A percentile compares a stretch with the other conserved stretches of the same genome.
Conservation (phyloP, 2,888 invertebrate species). For the Sialis lutaria region DNA sequence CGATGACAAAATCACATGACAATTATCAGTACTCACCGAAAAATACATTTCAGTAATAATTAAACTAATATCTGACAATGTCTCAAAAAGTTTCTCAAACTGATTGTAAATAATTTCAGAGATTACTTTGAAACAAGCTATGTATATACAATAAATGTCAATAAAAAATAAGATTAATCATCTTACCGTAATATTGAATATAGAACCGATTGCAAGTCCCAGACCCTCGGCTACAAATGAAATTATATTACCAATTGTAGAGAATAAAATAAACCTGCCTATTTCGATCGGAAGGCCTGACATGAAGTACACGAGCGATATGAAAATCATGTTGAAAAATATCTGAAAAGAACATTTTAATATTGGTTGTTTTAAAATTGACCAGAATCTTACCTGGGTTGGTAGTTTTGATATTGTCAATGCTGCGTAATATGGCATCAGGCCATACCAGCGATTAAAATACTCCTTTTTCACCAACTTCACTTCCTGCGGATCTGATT, state of each 20-base stretch:
- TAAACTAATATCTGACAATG: no score
- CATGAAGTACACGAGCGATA: slow-evolving; percentile 42
- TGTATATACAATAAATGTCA: neutral
- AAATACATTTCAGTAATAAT: no score
- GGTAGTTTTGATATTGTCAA: slow-evolving; percentile 43
- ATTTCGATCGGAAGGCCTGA: slow-evolving; percentile 49
- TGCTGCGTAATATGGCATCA: slow-evolving; percentile 46
- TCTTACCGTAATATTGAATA: slow-evolving; percentile 45
- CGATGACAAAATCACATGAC: no score
- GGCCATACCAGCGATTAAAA: slow-evolving; percentile 50
- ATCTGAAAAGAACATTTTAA: slow-evolving; percentile 23
- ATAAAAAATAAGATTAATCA: neutral
- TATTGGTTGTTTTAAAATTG: neutral
- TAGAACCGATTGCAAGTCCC: slow-evolving; percentile 58
- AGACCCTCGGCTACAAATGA: slow-evolving; percentile 62
- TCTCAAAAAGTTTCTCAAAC: no score
- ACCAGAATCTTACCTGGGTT: slow-evolving; percentile 22
- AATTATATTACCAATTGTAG: slow-evolving; percentile 45
- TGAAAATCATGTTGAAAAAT: slow-evolving; percentile 37
- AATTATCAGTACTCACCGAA: no score
- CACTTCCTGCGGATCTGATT: slow-evolving; percentile 45
- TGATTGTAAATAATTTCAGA: no score
- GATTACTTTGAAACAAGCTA: no score
- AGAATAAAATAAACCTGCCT: slow-evolving; percentile 47
- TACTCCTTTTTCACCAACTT: slow-evolving; percentile 50